A percentile compares a stretch with the other conserved stretches of the same genome.
phyloP scores from a whole-genome alignment of 2,888 invertebrate species.

The Drosophila lacicola region DNA sequence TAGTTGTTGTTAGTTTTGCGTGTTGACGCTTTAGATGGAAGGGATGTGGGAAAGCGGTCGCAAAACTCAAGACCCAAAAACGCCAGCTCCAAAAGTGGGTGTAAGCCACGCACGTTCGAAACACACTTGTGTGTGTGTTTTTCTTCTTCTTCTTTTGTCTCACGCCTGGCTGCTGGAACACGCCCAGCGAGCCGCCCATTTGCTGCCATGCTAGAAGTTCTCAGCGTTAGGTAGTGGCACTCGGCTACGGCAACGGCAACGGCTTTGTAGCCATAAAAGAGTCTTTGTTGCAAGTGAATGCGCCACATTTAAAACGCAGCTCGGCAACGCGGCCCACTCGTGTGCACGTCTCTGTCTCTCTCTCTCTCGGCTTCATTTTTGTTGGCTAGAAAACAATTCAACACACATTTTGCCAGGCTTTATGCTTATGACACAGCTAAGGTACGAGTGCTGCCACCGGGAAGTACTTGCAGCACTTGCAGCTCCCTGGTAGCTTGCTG shows the following conservation, averaged over 20 bases:
- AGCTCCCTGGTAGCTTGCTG: conserved; percentile 3
- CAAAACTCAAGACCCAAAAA: background rate
- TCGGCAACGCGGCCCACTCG: conserved; percentile 3
- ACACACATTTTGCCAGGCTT: conserved; percentile 49
- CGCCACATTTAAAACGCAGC: conserved; percentile 63
- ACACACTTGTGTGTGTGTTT: conserved; percentile 4
- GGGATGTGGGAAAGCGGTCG: conserved; percentile 12
- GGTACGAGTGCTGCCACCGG: conserved; percentile 5
- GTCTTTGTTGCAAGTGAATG: conserved; percentile 76
- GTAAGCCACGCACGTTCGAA: conserved; percentile 46
- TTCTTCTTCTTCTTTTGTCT: background rate
- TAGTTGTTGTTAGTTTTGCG: conserved; percentile 17
- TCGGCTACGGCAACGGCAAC: background rate
- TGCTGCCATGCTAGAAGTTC: conserved; percentile 46
- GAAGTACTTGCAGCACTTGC: conserved; percentile 32
- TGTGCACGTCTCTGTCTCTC: background rate
- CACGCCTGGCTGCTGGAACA: conserved; percentile 26
- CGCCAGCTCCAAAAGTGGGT: background rate
- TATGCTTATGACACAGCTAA: conserved; percentile 42
- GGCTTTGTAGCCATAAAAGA: conserved; percentile 60
- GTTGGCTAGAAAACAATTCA: conserved; percentile 61
- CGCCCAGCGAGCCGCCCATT: conserved; percentile 23
- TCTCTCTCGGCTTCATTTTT: conserved; percentile 38
- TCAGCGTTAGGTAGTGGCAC: conserved; percentile 17
- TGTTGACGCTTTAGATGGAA: conserved; percentile 42